Percentiles rank a stretch among this genome's conserved stretches.
These are phyloP conservation scores for Metalampra italica DNA, from an alignment of 2,888 invertebrate species.

Conservation along the genomic window DNA sequence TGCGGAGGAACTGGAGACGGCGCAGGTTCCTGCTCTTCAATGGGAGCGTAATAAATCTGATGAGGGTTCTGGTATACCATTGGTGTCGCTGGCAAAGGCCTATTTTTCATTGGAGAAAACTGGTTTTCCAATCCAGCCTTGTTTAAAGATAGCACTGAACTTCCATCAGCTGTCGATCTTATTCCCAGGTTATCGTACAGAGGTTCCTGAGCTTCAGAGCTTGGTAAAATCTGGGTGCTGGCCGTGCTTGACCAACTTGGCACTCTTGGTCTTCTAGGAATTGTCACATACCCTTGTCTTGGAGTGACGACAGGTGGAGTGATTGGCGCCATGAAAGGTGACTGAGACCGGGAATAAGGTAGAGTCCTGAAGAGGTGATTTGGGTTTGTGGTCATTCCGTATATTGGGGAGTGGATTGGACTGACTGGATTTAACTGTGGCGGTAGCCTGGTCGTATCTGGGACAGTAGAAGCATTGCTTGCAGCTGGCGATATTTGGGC, in stretches of 20 bases:
- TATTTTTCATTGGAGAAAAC: constrained; percentile 80
- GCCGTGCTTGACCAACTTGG: constrained; percentile 88
- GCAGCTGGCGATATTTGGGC: constrained; percentile 88
- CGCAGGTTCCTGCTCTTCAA: constrained; percentile 74
- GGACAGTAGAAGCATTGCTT: constrained; percentile 89
- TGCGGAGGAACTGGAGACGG: constrained; percentile 66
- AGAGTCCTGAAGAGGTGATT: constrained; percentile 86
- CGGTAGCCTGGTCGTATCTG: constrained; percentile 82
- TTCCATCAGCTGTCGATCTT: constrained; percentile 92
- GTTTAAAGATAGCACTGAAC: constrained; percentile 87
- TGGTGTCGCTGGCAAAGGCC: constrained; percentile 82
- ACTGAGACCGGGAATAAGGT: constrained; percentile 87
- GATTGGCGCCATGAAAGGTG: constrained; percentile 83
- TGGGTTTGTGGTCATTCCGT: constrained; percentile 79
- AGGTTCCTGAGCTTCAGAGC: constrained; percentile 82
- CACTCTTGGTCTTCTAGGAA: constrained; percentile 89
- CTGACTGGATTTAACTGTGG: constrained; percentile 80
- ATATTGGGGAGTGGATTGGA: constrained; percentile 82
- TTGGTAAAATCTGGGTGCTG: constrained; percentile 70
- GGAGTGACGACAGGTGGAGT: constrained; percentile 83
- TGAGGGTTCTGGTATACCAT: constrained; percentile 59
- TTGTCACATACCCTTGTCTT: constrained; percentile 91
- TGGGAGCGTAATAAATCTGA: constrained; percentile 70
- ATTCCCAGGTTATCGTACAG: constrained; percentile 92
- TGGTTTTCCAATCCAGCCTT: constrained; percentile 80